phyloP scores from a whole-genome alignment of 92 coral and sea anemone species.

The Actinostola sp. region DNA sequence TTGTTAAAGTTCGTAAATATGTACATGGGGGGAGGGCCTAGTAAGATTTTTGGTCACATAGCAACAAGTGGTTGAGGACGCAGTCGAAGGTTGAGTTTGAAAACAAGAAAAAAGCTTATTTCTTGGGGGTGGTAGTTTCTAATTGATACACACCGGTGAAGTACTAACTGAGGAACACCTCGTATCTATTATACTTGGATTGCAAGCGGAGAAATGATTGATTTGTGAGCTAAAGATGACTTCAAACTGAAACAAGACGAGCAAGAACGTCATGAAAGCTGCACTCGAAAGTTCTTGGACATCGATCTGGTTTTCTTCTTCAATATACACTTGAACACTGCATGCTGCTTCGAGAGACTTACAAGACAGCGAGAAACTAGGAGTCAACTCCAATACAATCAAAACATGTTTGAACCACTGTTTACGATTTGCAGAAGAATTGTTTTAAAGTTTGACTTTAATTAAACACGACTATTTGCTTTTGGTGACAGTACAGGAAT shows the following conservation, averaged over 20 bases:
- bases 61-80: conserved; percentile 39
- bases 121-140: neutral
- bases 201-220: too few species aligned
- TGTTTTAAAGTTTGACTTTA: neutral
- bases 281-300: too few species aligned
- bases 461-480: neutral
- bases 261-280: too few species aligned
- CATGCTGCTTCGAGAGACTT: neutral
- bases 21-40: conserved; percentile 13
- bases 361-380: neutral
- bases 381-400: neutral
- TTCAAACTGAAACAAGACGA: too few species aligned
- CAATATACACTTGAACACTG: too few species aligned
- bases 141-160: neutral
- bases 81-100: neutral
- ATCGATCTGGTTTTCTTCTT: too few species aligned
- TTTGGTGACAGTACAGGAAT: neutral
- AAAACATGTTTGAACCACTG: neutral
- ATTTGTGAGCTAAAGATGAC: too few species aligned
- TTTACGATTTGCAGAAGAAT: neutral
- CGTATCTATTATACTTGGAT: too few species aligned
- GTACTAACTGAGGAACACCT: neutral
- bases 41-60: conserved; percentile 22
- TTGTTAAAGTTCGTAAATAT: neutral
- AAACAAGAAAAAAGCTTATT: neutral